Percentiles rank a stretch among this genome's conserved stretches.
These are phyloP conservation scores for Brachionus manjavacas DNA, from an alignment of 1,140 invertebrate genomes.

Conservation along the genomic window DNA sequence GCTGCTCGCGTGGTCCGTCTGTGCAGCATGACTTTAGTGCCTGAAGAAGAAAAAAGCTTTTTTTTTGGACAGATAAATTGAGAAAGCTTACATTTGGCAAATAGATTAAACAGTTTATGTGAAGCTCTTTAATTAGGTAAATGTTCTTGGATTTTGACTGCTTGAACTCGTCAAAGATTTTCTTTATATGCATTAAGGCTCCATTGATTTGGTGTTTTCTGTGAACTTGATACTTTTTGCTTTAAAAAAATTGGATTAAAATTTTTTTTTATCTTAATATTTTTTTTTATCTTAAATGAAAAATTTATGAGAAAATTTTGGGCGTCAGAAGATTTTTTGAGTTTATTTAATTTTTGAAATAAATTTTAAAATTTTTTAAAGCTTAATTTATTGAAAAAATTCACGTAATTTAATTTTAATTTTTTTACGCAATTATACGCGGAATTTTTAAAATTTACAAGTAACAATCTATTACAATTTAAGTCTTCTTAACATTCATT, in stretches of 20 bases:
- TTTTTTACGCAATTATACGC: no score
- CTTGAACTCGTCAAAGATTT: conserved; percentile 33
- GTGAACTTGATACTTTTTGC: conserved; percentile 23
- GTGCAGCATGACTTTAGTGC: conserved; percentile 10
- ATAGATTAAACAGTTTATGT: conserved; percentile 39
- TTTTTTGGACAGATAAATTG: background rate
- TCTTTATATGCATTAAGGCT: conserved; percentile 34
- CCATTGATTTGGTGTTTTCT: conserved; percentile 38
- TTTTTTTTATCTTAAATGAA: no score
- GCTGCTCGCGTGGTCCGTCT: background rate
- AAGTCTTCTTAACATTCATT: no score
- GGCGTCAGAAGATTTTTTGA: no score
- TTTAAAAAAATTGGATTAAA: background rate
- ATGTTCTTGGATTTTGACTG: conserved; percentile 7
- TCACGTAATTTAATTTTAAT: no score
- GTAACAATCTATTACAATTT: no score
- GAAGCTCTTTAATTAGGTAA: conserved; percentile 31
- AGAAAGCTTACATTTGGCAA: background rate
- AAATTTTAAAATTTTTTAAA: no score
- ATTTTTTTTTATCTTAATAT: no score
- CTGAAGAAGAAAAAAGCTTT: background rate
- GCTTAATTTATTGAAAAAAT: no score
- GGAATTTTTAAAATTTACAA: no score
- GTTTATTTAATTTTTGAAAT: no score
- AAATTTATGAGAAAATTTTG: no score